These are phyloP conservation scores for Philaenus spumarius DNA, from an alignment of 1,140 invertebrate genomes.

Conservation along the genomic window DNA sequence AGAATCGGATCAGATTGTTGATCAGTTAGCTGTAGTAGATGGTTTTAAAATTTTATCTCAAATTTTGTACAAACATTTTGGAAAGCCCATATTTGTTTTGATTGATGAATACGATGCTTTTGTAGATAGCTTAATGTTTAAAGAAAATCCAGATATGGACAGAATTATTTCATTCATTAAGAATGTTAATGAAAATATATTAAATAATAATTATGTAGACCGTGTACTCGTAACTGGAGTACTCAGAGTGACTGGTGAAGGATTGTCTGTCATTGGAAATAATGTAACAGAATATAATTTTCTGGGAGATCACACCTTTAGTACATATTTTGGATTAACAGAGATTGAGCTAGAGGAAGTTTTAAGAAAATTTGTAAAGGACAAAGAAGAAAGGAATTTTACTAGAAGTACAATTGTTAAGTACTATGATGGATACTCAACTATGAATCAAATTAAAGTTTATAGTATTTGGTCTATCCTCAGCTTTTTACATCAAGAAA, in stretches of 20 bases:
- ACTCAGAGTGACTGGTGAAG: background rate
- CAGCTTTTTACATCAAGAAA: too few species aligned
- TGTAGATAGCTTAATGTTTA: background rate
- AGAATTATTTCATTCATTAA: background rate
- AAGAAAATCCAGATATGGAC: background rate
- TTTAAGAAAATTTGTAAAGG: background rate
- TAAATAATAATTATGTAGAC: background rate
- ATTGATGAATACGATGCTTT: background rate
- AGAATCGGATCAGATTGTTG: background rate
- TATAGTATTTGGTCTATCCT: too few species aligned
- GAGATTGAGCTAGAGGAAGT: background rate
- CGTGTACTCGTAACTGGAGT: background rate
- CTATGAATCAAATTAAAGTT: too few species aligned
- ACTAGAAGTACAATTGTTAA: background rate
- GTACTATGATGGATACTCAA: too few species aligned
- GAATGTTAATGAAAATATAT: background rate
- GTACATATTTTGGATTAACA: background rate
- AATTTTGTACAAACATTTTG: background rate
- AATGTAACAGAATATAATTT: background rate
- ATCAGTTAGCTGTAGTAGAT: background rate
- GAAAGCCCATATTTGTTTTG: background rate
- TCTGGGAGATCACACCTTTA: background rate
- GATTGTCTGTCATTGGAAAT: background rate
- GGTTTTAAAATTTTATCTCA: background rate
- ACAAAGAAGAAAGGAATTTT: background rate